Base-by-base conservation (phyloP, 2,888 invertebrate genomes). In the Pseudococcus viburni region DNA sequence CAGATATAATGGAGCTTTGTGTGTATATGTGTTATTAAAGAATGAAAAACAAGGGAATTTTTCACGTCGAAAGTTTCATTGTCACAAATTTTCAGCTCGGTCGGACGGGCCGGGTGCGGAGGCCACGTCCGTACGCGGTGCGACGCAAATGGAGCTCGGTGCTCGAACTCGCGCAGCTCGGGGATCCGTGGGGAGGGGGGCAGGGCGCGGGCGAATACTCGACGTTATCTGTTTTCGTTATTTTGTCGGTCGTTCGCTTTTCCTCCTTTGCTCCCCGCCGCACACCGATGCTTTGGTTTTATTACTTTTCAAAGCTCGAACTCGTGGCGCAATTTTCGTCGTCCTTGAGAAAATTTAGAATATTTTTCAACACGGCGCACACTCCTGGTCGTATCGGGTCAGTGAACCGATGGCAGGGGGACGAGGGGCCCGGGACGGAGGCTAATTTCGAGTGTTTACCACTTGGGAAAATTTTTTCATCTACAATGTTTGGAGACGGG, bases 271-370 rank as follows among this genome's bases (percentile, higher is more conserved):
- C 80, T n/a, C 80, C 46, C n/a, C 12, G 5, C 33, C 42, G 11
- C 46, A 64, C 19, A 9, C 6, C 22, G 77, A 77, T 22, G 77
- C 77, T 77, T 83, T 39, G 73, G 73, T 64, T 83, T 83, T 83
- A 83, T 83, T 83, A 33, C 80, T 83, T 73, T 83, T 83, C 80
- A 83, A 83, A 83, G 80, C 80, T 83, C 80, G 80, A 83, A 83
- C 80, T 83, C 80, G 80, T 83, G 80, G 80, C 80, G 80, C 80
- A 83, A 83, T 83, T 83, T 83, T 83, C 80, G 8, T 11, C 80
- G 80, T 83, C 80, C 80, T 83, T 83, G 80, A 83, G 80, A 83
- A 83, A 83, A 83, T 83, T 83, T 42, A 83, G 80, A 83, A 33
- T 83, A 46, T 83, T 73, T 68, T 73, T 73, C 33, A 33, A 33